Evolutionary conservation across 2,113 vertebrate species (phyloP).

Genomic region (Tragelaphus scriptus): DNA sequence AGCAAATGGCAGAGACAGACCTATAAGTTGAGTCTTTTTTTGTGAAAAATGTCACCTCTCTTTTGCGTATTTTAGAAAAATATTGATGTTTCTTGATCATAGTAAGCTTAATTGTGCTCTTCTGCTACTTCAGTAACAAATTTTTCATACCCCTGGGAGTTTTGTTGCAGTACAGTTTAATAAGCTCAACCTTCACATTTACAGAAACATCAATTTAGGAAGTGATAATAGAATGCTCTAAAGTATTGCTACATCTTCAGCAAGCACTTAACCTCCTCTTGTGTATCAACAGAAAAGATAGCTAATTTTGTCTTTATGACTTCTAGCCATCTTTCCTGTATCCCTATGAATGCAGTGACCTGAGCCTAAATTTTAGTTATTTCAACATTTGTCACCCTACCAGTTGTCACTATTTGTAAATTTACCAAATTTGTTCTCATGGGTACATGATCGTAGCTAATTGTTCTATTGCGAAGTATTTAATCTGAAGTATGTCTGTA

Average conservation of each 20-base stretch:
- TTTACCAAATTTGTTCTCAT: neutral
- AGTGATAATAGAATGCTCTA: neutral
- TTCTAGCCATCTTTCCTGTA: neutral
- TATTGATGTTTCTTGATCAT: neutral
- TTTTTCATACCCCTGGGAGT: neutral
- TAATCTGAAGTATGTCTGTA: neutral
- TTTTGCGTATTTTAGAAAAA: neutral
- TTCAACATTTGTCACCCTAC: neutral
- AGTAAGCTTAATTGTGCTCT: neutral
- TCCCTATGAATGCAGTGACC: neutral
- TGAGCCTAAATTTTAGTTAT: neutral
- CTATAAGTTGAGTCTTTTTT: neutral
- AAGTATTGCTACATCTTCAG: neutral
- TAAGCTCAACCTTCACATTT: neutral
- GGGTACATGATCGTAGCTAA: neutral
- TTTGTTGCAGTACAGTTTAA: neutral
- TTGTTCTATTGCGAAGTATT: neutral
- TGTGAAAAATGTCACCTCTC: neutral
- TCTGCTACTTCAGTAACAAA: neutral
- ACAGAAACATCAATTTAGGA: neutral
- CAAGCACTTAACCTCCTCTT: neutral
- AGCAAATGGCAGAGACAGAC: neutral
- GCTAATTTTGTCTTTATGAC: neutral
- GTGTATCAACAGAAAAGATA: neutral
- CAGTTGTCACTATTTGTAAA: neutral